Conservation (phyloP, 2,888 invertebrate species). For the Drepanosiphum platanoidis region DNA sequence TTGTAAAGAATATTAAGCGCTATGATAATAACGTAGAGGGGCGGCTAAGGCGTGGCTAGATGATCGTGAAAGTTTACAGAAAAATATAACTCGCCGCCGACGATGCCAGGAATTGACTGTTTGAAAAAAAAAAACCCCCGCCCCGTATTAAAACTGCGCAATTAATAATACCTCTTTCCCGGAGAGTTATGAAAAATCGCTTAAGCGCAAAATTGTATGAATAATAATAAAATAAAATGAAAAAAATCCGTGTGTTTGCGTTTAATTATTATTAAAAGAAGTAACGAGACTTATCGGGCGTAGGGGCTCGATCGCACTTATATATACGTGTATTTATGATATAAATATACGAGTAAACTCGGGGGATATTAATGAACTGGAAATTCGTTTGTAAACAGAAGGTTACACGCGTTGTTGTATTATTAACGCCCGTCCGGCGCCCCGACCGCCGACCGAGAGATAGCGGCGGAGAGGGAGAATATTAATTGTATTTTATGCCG, state of each 20-base stretch:
- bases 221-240: background rate
- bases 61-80: background rate
- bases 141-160: background rate
- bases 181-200: background rate
- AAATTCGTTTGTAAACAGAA: conserved; percentile 37
- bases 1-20: background rate
- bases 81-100: background rate
- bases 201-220: background rate
- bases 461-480: background rate
- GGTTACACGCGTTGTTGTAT: background rate
- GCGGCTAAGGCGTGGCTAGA: background rate
- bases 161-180: conserved; percentile 19
- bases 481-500: background rate
- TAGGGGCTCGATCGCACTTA: background rate
- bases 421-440: conserved; percentile 21
- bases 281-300: conserved; percentile 10
- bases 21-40: background rate
- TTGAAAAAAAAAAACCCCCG: background rate
- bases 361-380: conserved; percentile 31
- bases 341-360: background rate
- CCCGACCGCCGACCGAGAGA: background rate
- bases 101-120: background rate
- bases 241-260: background rate
- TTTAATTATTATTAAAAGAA: conserved; percentile 33
- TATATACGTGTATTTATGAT: conserved; percentile 11